These are phyloP conservation scores for Whitmania pigra DNA, from an alignment of 1,140 invertebrate species.

Conservation along the genomic window DNA sequence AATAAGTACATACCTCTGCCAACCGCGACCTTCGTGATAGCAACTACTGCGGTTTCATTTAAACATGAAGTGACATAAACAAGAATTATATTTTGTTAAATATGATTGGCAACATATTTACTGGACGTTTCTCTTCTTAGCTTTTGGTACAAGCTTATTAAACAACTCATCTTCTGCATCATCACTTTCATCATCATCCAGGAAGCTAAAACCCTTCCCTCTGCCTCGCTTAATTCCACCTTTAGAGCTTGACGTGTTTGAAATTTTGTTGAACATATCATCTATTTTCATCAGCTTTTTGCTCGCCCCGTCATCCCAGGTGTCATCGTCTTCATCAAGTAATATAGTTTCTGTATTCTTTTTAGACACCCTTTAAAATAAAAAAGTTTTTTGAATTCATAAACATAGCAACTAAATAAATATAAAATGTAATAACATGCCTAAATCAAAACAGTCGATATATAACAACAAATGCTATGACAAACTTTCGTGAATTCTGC, in stretches of 20 bases:
- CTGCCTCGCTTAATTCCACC: background rate
- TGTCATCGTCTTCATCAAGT: background rate
- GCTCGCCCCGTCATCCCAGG: background rate
- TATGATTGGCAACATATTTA: no score
- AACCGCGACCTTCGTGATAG: no score
- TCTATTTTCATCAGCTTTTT: background rate
- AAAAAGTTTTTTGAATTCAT: background rate
- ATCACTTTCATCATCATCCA: constrained; percentile 7
- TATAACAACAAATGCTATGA: background rate
- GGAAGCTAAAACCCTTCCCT: background rate
- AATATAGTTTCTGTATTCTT: background rate
- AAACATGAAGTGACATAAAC: no score
- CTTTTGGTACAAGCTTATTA: no score
- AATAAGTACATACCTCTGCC: no score
- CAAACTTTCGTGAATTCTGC: background rate
- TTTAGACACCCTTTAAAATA: background rate
- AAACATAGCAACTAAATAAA: background rate
- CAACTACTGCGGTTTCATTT: no score
- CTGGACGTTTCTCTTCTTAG: no score
- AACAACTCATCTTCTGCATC: background rate
- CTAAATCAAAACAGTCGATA: background rate
- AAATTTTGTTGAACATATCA: background rate
- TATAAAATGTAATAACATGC: background rate
- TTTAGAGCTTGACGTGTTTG: background rate
- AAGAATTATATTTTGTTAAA: no score